Percentiles rank a stretch among this genome's conserved stretches.
Conservation (phyloP, 2,797 vertebrate species). For the Melanotaenia parkinsoni region DNA sequence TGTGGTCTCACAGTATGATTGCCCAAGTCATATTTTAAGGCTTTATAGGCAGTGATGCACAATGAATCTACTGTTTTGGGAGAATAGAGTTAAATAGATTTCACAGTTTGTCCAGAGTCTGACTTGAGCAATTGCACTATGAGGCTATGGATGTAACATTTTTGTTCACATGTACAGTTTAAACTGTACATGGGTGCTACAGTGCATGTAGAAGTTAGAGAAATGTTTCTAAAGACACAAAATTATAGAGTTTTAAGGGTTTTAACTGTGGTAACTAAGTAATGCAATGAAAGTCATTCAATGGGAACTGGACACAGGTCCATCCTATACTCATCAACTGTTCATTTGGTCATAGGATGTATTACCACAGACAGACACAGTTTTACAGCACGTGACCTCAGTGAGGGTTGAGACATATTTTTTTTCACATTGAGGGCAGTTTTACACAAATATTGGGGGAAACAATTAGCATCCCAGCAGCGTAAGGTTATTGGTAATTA, state of each 20-base stretch:
- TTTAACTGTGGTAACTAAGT: neutral
- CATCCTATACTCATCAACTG: neutral
- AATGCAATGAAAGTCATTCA: neutral
- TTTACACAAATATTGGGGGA: neutral
- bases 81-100: neutral
- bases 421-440: neutral
- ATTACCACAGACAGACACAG: neutral
- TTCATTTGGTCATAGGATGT: neutral
- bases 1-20: too few species aligned
- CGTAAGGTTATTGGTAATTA: slow-evolving; percentile 20
- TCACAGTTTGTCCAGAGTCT: neutral
- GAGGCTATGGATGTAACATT: neutral
- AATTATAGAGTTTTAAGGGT: neutral
- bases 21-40: neutral
- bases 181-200: too few species aligned
- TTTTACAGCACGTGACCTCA: neutral
- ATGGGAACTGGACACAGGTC: neutral
- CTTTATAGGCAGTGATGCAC: neutral
- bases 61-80: too few species aligned
- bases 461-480: neutral
- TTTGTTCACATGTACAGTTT: too few species aligned
- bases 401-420: neutral
- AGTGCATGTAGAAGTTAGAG: neutral
- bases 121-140: neutral
- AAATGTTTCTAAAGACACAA: neutral